Conservation (phyloP, 2,888 invertebrate genomes). For the Branchipolynoe longqiensis region DNA sequence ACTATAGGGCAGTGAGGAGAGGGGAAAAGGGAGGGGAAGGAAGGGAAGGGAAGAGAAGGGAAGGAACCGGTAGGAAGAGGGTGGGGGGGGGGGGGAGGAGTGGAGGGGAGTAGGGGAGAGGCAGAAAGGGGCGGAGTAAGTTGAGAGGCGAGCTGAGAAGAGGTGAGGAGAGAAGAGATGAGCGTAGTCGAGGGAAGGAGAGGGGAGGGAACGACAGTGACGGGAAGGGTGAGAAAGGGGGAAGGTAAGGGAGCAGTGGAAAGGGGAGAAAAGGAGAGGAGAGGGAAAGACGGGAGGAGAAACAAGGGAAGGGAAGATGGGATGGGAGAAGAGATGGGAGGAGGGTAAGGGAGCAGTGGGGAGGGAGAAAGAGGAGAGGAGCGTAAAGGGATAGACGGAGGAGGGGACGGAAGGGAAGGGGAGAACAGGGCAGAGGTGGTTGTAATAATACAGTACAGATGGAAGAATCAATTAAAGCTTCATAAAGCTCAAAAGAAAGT, state of each 20-base stretch:
- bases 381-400: neutral
- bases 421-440: too few species aligned
- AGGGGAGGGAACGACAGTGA: neutral
- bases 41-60: neutral
- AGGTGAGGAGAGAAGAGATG: neutral
- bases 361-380: neutral
- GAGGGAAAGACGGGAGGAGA: neutral
- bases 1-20: neutral
- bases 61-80: neutral
- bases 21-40: neutral
- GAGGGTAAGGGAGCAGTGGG: neutral
- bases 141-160: neutral
- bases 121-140: neutral
- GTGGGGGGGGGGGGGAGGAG: neutral
- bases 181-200: neutral
- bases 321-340: neutral
- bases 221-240: neutral
- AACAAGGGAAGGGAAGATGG: neutral
- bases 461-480: too few species aligned
- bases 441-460: too few species aligned
- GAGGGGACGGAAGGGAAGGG: too few species aligned
- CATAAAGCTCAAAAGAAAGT: too few species aligned
- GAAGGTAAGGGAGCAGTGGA: neutral
- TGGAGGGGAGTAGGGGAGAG: neutral
- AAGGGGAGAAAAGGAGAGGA: neutral